These are phyloP conservation scores for Sphaeramia orbicularis DNA, from an alignment of 2,797 vertebrate species.

Conservation along the genomic window DNA sequence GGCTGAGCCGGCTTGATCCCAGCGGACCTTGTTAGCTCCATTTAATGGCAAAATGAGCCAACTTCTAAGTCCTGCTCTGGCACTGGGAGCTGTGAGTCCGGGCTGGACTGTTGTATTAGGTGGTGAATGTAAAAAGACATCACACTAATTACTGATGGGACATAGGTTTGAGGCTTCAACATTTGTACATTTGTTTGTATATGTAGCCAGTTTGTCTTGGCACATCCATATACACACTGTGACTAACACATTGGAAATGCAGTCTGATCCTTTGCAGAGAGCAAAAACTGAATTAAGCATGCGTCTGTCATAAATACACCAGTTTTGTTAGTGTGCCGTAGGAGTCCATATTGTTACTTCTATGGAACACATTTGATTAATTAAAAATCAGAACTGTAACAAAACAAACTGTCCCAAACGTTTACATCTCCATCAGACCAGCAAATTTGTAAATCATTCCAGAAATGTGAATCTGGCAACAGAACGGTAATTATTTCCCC, in stretches of 20 bases:
- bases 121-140: conserved; percentile 66
- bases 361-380: too few relatives aligned
- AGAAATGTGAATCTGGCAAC: too few relatives aligned
- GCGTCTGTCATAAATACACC: too few relatives aligned
- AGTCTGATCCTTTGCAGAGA: background rate
- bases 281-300: too few relatives aligned
- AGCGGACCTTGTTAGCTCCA: conserved; percentile 78
- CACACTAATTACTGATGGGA: conserved; percentile 63
- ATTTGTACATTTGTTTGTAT: conserved; percentile 51
- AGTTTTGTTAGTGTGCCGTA: too few relatives aligned
- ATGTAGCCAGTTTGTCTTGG: conserved; percentile 52
- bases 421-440: too few relatives aligned
- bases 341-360: too few relatives aligned
- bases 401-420: too few relatives aligned
- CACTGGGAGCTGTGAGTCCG: conserved; percentile 42
- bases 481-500: too few relatives aligned
- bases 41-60: conserved; percentile 78
- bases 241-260: background rate
- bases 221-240: conserved; percentile 17
- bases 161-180: conserved; percentile 57
- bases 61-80: conserved; percentile 64
- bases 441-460: too few relatives aligned
- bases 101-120: conserved; percentile 53
- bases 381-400: too few relatives aligned
- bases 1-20: conserved; percentile 70